Conservation (phyloP, 2,888 invertebrate genomes). For the Criorhina ranunculi region DNA sequence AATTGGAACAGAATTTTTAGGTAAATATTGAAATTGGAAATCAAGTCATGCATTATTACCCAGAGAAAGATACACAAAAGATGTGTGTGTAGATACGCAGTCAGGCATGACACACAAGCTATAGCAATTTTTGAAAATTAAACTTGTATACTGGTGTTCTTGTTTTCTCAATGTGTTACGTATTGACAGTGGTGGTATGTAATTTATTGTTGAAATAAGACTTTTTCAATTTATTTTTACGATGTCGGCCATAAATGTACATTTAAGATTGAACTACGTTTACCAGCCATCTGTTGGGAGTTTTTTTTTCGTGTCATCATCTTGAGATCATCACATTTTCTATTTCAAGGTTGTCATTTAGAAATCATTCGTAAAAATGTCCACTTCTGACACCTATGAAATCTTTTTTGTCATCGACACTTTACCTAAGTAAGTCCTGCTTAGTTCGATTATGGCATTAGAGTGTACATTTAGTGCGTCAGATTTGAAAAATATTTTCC, state of each 20-base stretch:
- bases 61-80: constrained; percentile 26
- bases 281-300: not conserved
- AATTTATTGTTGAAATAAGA: constrained; percentile 3
- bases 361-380: not conserved
- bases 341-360: not conserved
- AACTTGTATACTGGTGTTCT: not conserved
- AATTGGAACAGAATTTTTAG: constrained; percentile 34
- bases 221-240: constrained; percentile 4
- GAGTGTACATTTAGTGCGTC: no score
- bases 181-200: constrained; percentile 4
- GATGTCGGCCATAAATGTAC: constrained; percentile 13
- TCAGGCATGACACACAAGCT: not conserved
- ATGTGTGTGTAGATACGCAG: not conserved
- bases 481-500: no score
- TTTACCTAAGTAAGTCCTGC: no score
- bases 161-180: constrained; percentile 5
- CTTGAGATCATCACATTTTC: no score
- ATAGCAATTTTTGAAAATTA: constrained; percentile 4
- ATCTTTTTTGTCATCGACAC: no score
- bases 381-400: no score
- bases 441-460: no score
- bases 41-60: constrained; percentile 43
- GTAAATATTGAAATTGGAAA: constrained; percentile 40
- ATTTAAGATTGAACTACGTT: not conserved
- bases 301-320: no score